Conservation (phyloP, 2,113 vertebrate genomes). For the Glaucidium brasilianum region DNA sequence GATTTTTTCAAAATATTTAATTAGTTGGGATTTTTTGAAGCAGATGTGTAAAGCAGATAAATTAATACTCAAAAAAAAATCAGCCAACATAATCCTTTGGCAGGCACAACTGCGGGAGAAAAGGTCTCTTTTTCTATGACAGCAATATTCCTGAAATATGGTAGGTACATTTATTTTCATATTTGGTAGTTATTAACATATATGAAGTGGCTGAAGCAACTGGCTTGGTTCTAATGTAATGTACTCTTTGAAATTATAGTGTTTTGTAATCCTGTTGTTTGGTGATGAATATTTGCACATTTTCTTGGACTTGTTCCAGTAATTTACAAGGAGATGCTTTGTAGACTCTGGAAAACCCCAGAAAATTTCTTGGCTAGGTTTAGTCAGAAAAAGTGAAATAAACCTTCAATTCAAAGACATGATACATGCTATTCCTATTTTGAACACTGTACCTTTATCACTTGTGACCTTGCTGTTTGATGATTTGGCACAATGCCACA, state of each 20-base stretch:
- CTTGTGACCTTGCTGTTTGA: background rate
- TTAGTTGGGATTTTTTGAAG: constrained; percentile 45
- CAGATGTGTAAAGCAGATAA: constrained; percentile 39
- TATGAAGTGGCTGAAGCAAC: background rate
- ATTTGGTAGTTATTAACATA: background rate
- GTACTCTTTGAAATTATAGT: background rate
- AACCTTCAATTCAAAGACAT: background rate
- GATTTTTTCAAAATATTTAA: constrained; percentile 38
- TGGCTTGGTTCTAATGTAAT: background rate
- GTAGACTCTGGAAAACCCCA: background rate
- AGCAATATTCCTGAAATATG: background rate
- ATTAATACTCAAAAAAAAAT: background rate
- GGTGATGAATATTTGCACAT: constrained; percentile 15
- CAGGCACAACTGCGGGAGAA: background rate
- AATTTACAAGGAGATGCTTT: constrained; percentile 2
- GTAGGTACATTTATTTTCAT: background rate
- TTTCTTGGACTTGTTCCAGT: constrained; percentile 26
- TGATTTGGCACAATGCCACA: background rate
- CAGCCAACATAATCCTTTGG: background rate
- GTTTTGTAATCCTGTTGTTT: constrained; percentile 3
- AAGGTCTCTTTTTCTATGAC: background rate
- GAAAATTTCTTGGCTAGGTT: constrained; percentile 32
- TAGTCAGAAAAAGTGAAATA: background rate
- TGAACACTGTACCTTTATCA: background rate
- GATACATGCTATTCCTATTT: background rate